Evolutionary conservation across 2,888 invertebrate species (phyloP).

Genomic region (Yponomeuta plumbellus): DNA sequence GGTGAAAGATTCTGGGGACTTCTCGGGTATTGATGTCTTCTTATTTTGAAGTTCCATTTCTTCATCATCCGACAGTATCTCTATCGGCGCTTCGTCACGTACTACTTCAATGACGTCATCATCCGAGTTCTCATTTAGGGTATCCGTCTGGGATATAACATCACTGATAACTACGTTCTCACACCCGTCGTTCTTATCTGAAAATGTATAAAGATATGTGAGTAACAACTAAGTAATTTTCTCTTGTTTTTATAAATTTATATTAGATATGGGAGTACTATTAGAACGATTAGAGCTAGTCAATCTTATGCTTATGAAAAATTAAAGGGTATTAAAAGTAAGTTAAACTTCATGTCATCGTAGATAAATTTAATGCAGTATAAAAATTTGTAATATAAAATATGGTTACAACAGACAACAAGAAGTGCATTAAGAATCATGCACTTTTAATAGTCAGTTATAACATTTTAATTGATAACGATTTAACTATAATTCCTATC

Average conservation of each 20-base stretch:
- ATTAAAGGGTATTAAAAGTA: no score
- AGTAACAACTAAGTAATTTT: neutral
- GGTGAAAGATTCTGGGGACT: neutral
- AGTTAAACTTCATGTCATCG: no score
- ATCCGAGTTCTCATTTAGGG: conserved; percentile 41
- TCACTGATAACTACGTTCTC: conserved; percentile 35
- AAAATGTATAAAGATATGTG: conserved; percentile 10
- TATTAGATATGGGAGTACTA: no score
- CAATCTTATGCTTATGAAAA: no score
- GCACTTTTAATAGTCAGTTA: neutral
- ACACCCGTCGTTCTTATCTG: conserved; percentile 25
- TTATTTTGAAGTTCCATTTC: conserved; percentile 45
- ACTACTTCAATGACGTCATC: conserved; percentile 69
- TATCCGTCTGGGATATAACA: conserved; percentile 34
- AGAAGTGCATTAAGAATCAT: neutral
- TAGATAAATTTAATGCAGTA: neutral
- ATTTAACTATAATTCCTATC: neutral
- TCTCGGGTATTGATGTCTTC: neutral
- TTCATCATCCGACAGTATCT: conserved; percentile 64
- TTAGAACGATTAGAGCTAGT: no score
- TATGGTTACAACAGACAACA: neutral
- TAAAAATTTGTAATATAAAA: neutral
- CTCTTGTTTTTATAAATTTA: neutral
- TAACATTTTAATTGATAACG: neutral
- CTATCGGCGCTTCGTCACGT: conserved; percentile 63